These are phyloP conservation scores for Hyles euphorbiae DNA, from an alignment of 1,140 invertebrate species.

Conservation along the genomic window DNA sequence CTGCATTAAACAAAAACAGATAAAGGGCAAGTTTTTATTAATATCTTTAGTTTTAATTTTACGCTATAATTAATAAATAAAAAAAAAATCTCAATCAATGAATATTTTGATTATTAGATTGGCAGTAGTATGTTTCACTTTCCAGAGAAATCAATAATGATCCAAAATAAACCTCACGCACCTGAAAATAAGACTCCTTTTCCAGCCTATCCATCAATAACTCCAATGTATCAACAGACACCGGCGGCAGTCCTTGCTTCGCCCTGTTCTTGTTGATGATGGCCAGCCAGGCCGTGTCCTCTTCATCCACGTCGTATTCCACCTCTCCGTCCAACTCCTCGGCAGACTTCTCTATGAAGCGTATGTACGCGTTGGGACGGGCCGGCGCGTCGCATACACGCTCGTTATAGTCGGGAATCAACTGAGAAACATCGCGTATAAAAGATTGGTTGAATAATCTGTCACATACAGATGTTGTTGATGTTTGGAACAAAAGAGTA, in stretches of 20 bases:
- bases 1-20: too few relatives aligned
- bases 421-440: conserved; percentile 26
- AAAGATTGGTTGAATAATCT: too few relatives aligned
- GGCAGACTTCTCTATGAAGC: conserved; percentile 94
- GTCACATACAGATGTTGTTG: too few relatives aligned
- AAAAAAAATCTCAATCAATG: too few relatives aligned
- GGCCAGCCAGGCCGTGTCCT: conserved; percentile 94
- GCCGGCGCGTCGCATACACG: conserved; percentile 84
- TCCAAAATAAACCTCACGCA: conserved; percentile 30
- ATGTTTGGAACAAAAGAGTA: too few relatives aligned
- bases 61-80: too few relatives aligned
- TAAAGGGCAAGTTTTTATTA: too few relatives aligned
- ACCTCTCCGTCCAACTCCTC: conserved; percentile 96
- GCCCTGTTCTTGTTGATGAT: conserved; percentile 90
- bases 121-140: too few relatives aligned
- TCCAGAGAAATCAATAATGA: not conserved
- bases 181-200: conserved; percentile 97
- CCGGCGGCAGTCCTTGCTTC: conserved; percentile 79
- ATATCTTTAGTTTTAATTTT: too few relatives aligned
- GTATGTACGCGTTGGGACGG: conserved; percentile 62
- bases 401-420: conserved; percentile 65
- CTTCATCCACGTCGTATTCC: conserved; percentile 98
- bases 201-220: conserved; percentile 97
- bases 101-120: too few relatives aligned
- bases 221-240: conserved; percentile 93